Percentiles rank a stretch among this genome's conserved stretches.
Conservation (phyloP, 2,113 vertebrate genomes). For the Oryzias curvinotus region DNA sequence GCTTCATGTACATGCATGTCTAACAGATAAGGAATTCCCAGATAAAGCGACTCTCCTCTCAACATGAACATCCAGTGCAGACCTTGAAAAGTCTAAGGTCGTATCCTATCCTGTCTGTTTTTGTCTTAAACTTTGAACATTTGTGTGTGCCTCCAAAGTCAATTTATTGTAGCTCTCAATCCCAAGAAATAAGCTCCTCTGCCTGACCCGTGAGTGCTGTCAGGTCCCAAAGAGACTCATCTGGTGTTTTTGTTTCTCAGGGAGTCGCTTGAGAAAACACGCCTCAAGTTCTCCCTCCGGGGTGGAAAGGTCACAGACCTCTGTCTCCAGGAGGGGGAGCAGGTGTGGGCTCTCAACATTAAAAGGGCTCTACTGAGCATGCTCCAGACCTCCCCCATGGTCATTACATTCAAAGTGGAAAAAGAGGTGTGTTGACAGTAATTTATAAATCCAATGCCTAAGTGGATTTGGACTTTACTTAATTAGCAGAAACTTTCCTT, state of each 20-base stretch:
- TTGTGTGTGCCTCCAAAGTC: too few species aligned
- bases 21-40: slow-evolving; percentile 80
- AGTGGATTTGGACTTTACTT: too few species aligned
- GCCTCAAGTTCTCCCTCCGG: slow-evolving; percentile 81
- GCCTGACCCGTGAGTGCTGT: slow-evolving; percentile 39
- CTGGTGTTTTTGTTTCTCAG: slow-evolving; percentile 79
- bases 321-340: slow-evolving; percentile 80
- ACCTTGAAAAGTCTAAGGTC: slow-evolving; percentile 80
- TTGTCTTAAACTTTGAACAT: neutral
- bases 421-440: slow-evolving; percentile 76
- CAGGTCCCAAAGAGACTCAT: slow-evolving; percentile 60
- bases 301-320: slow-evolving; percentile 81
- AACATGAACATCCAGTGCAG: slow-evolving; percentile 76
- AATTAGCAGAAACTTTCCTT: slow-evolving; percentile 16
- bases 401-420: slow-evolving; percentile 43
- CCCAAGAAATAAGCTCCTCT: slow-evolving; percentile 63
- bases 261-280: slow-evolving; percentile 75
- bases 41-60: slow-evolving; percentile 76
- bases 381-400: slow-evolving; percentile 75
- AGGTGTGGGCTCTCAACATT: slow-evolving; percentile 85
- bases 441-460: too few species aligned
- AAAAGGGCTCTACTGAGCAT: slow-evolving; percentile 86
- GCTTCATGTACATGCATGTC: slow-evolving; percentile 26
- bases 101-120: neutral
- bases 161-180: slow-evolving; percentile 44